Conservation (phyloP, 30 jellyfish, hydroid and myxozoan species). For the Turritopsis rubra region DNA sequence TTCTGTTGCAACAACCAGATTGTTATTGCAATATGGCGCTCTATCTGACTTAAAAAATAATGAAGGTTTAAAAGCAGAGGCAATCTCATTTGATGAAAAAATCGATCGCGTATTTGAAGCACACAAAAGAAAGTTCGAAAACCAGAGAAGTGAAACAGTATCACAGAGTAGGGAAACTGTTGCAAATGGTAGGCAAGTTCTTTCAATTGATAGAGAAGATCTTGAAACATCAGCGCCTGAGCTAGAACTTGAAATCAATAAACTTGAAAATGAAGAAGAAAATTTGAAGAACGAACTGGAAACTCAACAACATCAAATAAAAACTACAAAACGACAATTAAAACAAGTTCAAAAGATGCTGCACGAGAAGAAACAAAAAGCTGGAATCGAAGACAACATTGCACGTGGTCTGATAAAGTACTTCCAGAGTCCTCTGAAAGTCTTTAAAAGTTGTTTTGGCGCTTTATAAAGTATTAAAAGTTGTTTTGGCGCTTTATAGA, state of each 20-base stretch:
- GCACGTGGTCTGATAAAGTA: not conserved
- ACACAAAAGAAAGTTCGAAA: not conserved
- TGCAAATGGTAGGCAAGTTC: not conserved
- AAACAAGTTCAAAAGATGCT: not conserved
- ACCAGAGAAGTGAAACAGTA: not conserved
- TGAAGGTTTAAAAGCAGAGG: conserved; percentile 1
- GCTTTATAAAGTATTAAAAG: no score
- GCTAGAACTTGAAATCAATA: not conserved
- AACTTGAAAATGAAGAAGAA: not conserved
- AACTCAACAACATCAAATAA: not conserved
- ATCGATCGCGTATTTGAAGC: not conserved
- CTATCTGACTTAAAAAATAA: not conserved
- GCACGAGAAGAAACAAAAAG: not conserved
- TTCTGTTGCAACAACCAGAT: not conserved
- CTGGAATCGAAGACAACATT: not conserved
- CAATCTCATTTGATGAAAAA: not conserved
- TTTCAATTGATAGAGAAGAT: not conserved
- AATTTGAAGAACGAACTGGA: not conserved
- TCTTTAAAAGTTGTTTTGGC: not conserved
- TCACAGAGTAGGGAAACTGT: not conserved
- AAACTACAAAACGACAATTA: not conserved
- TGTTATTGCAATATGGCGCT: conserved; percentile 2
- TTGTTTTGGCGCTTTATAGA: no score
- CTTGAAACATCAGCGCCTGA: no score
- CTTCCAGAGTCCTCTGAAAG: not conserved